Evolutionary conservation across 37 sponge, comb jelly and placozoan species (phyloP).

Genomic region (Halisarca cf. caerulea): DNA sequence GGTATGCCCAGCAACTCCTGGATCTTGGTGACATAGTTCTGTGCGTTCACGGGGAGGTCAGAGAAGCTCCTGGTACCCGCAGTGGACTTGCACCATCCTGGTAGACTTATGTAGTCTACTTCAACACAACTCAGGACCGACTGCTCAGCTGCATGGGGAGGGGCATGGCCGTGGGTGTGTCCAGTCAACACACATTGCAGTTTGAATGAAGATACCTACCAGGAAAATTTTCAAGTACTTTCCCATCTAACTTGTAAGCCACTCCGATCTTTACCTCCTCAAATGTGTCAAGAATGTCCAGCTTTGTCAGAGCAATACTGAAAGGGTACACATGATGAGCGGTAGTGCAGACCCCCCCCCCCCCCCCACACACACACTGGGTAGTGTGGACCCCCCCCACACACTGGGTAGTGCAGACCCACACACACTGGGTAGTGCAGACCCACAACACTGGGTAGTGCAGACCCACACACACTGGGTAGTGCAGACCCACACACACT

Average conservation of each 20-base stretch:
- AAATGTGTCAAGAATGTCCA: conserved; percentile 94
- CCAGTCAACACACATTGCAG: not conserved
- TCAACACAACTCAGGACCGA: conserved; percentile 53
- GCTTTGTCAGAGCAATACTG: conserved; percentile 89
- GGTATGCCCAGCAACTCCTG: conserved; percentile 67
- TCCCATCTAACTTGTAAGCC: conserved; percentile 86
- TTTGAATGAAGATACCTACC: conserved; percentile 25
- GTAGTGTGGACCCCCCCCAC: no score
- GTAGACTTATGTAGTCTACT: conserved; percentile 83
- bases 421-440: no score
- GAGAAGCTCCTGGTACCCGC: conserved; percentile 53
- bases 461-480: no score
- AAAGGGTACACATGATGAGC: not conserved
- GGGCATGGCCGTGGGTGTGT: not conserved
- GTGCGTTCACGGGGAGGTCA: conserved; percentile 85
- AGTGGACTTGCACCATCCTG: conserved; percentile 76
- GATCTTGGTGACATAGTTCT: conserved; percentile 73
- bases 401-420: no score
- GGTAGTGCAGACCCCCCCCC: no score
- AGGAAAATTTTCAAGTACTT: conserved; percentile 69
- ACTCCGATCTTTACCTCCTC: conserved; percentile 93
- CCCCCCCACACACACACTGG: no score
- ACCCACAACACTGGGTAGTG: no score
- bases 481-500: no score
- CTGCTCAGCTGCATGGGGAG: conserved; percentile 53